phyloP scores from a whole-genome alignment of 1,140 invertebrate genomes.

The Chrysopa pallens region DNA sequence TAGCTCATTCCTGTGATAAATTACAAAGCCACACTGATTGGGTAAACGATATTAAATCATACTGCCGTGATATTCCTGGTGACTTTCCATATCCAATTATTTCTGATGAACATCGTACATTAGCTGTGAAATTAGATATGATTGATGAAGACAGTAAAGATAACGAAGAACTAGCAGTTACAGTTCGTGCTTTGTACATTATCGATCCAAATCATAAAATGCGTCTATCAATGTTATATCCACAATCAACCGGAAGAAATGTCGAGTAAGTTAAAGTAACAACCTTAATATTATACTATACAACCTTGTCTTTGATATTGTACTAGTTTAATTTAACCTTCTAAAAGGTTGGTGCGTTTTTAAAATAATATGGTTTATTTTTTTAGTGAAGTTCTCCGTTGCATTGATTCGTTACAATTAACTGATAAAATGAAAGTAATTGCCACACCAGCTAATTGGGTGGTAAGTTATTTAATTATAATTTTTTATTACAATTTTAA shows the following conservation, averaged over 20 bases:
- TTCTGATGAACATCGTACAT: slow-evolving; percentile 54
- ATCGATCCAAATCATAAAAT: slow-evolving; percentile 74
- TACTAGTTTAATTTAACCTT: too few relatives aligned
- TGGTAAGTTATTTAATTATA: slow-evolving; percentile 30
- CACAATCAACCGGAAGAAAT: slow-evolving; percentile 78
- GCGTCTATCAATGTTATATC: slow-evolving; percentile 76
- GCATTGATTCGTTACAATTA: slow-evolving; percentile 76
- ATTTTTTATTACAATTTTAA: too few relatives aligned
- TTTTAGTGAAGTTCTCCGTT: slow-evolving; percentile 74
- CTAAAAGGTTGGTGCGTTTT: not conserved
- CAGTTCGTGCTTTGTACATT: slow-evolving; percentile 71
- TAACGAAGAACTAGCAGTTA: slow-evolving; percentile 50
- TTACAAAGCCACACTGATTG: slow-evolving; percentile 61
- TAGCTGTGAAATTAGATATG: slow-evolving; percentile 72
- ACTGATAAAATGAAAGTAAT: slow-evolving; percentile 52
- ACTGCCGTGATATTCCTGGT: slow-evolving; percentile 43
- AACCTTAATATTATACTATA: too few relatives aligned
- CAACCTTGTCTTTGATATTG: too few relatives aligned
- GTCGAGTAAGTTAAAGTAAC: slow-evolving; percentile 52
- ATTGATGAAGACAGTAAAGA: slow-evolving; percentile 64
- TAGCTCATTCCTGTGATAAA: slow-evolving; percentile 76
- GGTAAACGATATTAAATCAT: slow-evolving; percentile 65
- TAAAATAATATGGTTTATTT: slow-evolving; percentile 7
- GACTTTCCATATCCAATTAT: slow-evolving; percentile 79
- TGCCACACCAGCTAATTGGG: slow-evolving; percentile 75